Evolutionary conservation across 1,140 invertebrate species (phyloP), one percentile per base, ranked within the genome.

Genomic region (Aricia agestis): DNA sequence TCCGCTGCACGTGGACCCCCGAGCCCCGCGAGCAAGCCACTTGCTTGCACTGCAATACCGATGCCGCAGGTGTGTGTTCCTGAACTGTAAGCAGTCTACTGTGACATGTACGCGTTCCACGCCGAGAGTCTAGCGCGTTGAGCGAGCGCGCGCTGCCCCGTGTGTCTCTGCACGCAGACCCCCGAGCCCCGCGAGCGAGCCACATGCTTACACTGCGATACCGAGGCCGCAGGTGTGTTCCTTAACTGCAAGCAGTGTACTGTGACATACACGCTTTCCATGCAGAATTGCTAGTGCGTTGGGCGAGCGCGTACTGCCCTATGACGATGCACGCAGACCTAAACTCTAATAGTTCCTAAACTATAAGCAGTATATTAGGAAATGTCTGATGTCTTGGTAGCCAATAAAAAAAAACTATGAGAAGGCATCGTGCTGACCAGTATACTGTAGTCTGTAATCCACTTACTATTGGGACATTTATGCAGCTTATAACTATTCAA

Each of bases 301-400:
- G 99, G 98, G 95, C 96, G n/a, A 98, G 99, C 88, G 97, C 96
- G 19, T 98, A 95, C 15, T 96, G 95, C 81, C 95, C 95, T 96
- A 71, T 96, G 95, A 83, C 94, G 96, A 19, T 98, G 97, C 86
- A 96, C 97, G 74, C 98, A 99, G 93, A 99, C 98, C 10, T n/a
- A n/a, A n/a, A n/a, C n/a, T n/a, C n/a, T n/a, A n/a, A n/a, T n/a
- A n/a, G n/a, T n/a, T n/a, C n/a, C n/a, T n/a, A n/a, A n/a, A n/a
- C n/a, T n/a, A n/a, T n/a, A n/a, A n/a, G n/a, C n/a, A n/a, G n/a
- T n/a, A n/a, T n/a, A n/a, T n/a, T n/a, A n/a, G n/a, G n/a, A n/a
- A n/a, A n/a, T n/a, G n/a, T n/a, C n/a, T n/a, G n/a, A n/a, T n/a
- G n/a, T n/a, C n/a, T n/a, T n/a, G n/a, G n/a, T n/a, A n/a, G n/a